Evolutionary conservation across 2,797 vertebrate genomes (phyloP).

Genomic region (Parauchenoglanis ngamensis): DNA sequence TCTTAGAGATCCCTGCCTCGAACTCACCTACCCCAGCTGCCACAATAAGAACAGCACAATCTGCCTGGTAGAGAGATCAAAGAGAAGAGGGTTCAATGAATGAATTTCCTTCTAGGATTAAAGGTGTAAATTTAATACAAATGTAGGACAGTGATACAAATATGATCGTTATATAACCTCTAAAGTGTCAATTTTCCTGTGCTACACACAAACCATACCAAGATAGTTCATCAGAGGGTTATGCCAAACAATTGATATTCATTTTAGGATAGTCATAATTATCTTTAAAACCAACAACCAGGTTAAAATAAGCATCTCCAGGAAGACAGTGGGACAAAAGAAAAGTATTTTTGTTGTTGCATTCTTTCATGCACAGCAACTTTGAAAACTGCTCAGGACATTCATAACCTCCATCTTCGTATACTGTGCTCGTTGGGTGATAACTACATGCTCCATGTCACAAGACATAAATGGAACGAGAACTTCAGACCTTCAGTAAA

Average conservation of each 20-base stretch:
- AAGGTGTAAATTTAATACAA: not conserved
- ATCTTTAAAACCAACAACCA: not conserved
- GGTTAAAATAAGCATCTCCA: not conserved
- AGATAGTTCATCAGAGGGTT: not conserved
- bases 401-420: not conserved
- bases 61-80: slow-evolving; percentile 70
- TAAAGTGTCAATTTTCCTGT: not conserved
- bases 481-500: not conserved
- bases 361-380: not conserved
- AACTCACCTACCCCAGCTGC: slow-evolving; percentile 85
- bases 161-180: too few relatives aligned
- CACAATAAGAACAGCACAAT: slow-evolving; percentile 85
- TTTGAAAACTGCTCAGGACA: not conserved
- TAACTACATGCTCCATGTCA: not conserved
- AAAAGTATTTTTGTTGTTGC: not conserved
- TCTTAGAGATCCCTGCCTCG: slow-evolving; percentile 85
- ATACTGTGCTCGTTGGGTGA: not conserved
- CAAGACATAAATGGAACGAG: not conserved
- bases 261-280: not conserved
- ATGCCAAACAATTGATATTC: not conserved
- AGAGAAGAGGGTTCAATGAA: not conserved
- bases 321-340: not conserved
- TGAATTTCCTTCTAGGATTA: not conserved
- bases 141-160: not conserved
- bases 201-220: not conserved